A percentile compares a stretch with the other conserved stretches of the same genome.
Evolutionary conservation across 2,888 invertebrate species (phyloP).

Genomic region (Drosophila prolongata): DNA sequence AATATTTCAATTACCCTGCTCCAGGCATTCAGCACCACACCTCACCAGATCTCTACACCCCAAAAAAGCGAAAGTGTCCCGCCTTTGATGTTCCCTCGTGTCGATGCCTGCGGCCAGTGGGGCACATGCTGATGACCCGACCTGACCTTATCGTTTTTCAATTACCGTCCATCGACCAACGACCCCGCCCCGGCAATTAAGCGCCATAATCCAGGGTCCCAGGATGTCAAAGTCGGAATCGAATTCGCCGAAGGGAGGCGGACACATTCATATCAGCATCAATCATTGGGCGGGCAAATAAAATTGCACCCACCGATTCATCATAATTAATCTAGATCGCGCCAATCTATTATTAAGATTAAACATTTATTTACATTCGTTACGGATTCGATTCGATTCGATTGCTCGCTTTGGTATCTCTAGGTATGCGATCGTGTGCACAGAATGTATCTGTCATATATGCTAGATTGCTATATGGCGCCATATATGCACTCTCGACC

Average conservation of each 20-base stretch:
- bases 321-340: slow-evolving; percentile 66
- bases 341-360: slow-evolving; percentile 60
- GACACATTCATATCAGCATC: slow-evolving; percentile 56
- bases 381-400: slow-evolving; percentile 57
- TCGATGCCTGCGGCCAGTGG: too few species aligned
- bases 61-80: slow-evolving; percentile 16
- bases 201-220: slow-evolving; percentile 54
- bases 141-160: slow-evolving; percentile 69
- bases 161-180: slow-evolving; percentile 46
- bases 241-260: slow-evolving; percentile 28
- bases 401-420: slow-evolving; percentile 33
- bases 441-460: slow-evolving; percentile 17
- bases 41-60: background rate
- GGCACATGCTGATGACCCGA: slow-evolving; percentile 9
- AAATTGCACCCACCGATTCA: slow-evolving; percentile 59
- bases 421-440: slow-evolving; percentile 29
- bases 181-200: slow-evolving; percentile 54
- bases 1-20: slow-evolving; percentile 45
- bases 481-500: slow-evolving; percentile 37
- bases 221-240: slow-evolving; percentile 24
- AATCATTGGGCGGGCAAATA: slow-evolving; percentile 60
- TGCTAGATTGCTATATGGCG: slow-evolving; percentile 1
- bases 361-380: slow-evolving; percentile 74
- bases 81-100: slow-evolving; percentile 37
- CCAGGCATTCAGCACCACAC: slow-evolving; percentile 3